Percentiles rank a stretch among this genome's conserved stretches.
These are phyloP conservation scores for Procavia capensis DNA, from an alignment of 2,113 vertebrate genomes.

Conservation along the genomic window DNA sequence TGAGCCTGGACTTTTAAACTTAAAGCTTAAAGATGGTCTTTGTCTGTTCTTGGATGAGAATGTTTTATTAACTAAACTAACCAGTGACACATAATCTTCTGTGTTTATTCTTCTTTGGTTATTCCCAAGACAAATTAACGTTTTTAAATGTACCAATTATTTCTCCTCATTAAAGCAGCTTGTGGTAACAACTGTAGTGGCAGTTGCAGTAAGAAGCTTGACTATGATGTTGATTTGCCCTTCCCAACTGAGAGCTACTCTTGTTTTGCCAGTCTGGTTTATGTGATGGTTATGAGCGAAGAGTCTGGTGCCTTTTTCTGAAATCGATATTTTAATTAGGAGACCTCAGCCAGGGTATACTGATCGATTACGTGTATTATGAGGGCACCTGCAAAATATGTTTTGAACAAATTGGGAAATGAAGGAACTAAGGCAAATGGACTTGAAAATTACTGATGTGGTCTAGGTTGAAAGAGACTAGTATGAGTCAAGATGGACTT, in stretches of 20 bases:
- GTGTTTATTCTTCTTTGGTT: background rate
- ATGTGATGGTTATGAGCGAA: background rate
- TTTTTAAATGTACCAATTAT: background rate
- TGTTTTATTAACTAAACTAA: conserved; percentile 5
- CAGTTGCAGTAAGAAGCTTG: background rate
- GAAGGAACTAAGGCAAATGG: background rate
- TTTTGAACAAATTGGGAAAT: conserved; percentile 4
- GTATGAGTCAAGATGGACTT: background rate
- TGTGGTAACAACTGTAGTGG: background rate
- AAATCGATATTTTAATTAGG: background rate
- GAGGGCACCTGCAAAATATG: background rate
- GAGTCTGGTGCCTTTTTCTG: background rate
- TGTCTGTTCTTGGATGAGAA: background rate
- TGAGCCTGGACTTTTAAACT: background rate
- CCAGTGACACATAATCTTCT: background rate
- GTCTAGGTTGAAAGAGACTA: background rate
- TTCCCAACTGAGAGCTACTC: background rate
- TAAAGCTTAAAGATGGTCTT: background rate
- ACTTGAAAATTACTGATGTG: background rate
- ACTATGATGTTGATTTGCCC: background rate
- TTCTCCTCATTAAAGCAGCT: background rate
- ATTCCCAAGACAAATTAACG: background rate
- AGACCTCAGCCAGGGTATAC: background rate
- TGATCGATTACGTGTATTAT: background rate
- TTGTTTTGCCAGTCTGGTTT: background rate